These are phyloP conservation scores for Phyllotreta cruciferae DNA, from an alignment of 2,888 invertebrate species.

Conservation along the genomic window DNA sequence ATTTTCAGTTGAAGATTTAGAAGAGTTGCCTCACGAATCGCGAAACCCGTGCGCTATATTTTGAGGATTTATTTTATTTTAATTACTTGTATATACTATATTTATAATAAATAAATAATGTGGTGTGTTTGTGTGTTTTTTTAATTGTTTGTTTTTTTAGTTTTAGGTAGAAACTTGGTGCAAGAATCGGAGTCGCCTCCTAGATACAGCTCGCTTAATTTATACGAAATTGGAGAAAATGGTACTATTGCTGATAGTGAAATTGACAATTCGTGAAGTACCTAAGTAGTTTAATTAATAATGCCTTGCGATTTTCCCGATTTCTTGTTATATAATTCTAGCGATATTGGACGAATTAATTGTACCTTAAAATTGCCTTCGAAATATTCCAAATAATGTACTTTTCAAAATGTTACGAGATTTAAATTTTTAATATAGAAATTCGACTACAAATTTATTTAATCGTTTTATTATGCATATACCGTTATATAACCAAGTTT, in stretches of 20 bases:
- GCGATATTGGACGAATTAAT: too few species aligned
- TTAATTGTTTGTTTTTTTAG: neutral
- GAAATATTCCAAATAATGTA: too few species aligned
- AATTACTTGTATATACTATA: neutral
- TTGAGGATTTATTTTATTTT: slow-evolving; percentile 5
- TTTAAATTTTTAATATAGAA: too few species aligned
- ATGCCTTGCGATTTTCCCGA: too few species aligned
- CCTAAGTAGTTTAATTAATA: neutral
- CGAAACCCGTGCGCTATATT: slow-evolving; percentile 1
- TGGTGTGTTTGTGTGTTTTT: neutral
- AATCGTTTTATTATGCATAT: too few species aligned
- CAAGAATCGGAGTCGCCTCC: neutral
- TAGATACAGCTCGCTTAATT: neutral
- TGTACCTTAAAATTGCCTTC: too few species aligned
- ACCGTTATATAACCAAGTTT: too few species aligned
- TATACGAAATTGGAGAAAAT: neutral
- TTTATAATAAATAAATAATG: slow-evolving; percentile 1
- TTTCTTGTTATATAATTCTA: too few species aligned
- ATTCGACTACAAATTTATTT: too few species aligned
- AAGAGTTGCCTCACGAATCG: neutral
- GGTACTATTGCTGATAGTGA: neutral
- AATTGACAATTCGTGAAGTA: neutral
- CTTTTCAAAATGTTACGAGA: too few species aligned
- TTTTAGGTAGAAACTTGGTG: slow-evolving; percentile 2
- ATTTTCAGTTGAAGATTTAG: slow-evolving; percentile 8